These are phyloP conservation scores for Spodoptera litura DNA, from an alignment of 1,140 invertebrate genomes.

Conservation along the genomic window DNA sequence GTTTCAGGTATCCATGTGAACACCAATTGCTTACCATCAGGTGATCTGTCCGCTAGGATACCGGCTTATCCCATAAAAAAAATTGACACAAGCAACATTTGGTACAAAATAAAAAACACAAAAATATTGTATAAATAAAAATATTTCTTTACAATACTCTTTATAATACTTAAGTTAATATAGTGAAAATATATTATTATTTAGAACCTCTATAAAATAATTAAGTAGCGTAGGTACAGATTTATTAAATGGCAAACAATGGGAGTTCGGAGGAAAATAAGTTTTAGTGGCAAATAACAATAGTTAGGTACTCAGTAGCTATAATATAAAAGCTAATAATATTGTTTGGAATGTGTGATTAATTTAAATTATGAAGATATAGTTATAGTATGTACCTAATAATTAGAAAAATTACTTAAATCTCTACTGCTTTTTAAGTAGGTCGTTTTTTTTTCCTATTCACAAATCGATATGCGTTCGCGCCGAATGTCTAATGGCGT, in stretches of 20 bases:
- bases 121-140: conserved; percentile 39
- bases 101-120: background rate
- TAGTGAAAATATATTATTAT: conserved; percentile 17
- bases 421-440: conserved; percentile 1
- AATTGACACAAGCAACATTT: too few relatives aligned
- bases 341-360: background rate
- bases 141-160: conserved; percentile 38
- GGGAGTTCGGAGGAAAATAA: too few relatives aligned
- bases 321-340: background rate
- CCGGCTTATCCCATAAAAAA: too few relatives aligned
- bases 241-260: background rate
- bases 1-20: too few relatives aligned
- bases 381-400: too few relatives aligned
- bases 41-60: too few relatives aligned
- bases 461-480: conserved; percentile 19
- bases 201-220: background rate
- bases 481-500: background rate
- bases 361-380: background rate
- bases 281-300: too few relatives aligned
- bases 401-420: too few relatives aligned
- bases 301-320: background rate
- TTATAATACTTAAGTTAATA: conserved; percentile 33
- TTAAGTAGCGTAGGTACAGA: conserved; percentile 2
- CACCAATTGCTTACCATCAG: too few relatives aligned
- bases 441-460: conserved; percentile 3